Evolutionary conservation across 2,888 invertebrate species (phyloP).

Genomic region (Lingula anatina): DNA sequence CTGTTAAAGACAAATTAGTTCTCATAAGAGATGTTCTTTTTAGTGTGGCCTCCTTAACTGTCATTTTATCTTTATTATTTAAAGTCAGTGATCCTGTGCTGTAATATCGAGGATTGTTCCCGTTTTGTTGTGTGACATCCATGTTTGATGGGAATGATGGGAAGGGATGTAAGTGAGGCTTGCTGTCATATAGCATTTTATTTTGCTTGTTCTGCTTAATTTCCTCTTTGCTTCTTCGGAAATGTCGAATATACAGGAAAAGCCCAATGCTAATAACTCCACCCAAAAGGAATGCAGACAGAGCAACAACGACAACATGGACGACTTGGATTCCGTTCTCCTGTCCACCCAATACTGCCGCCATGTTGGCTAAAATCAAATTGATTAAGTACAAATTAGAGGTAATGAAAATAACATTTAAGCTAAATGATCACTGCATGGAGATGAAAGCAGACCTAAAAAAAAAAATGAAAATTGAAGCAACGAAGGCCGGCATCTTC

Average conservation of each 20-base stretch:
- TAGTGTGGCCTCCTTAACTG: constrained; percentile 19
- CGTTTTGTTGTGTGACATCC: constrained; percentile 7
- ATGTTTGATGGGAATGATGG: constrained; percentile 11
- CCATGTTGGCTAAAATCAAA: too few relatives aligned
- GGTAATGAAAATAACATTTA: too few relatives aligned
- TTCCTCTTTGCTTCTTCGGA: constrained; percentile 6
- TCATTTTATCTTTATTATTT: constrained; percentile 17
- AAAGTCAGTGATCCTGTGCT: constrained; percentile 12
- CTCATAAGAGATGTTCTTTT: constrained; percentile 14
- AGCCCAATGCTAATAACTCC: constrained; percentile 20
- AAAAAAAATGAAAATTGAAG: too few relatives aligned
- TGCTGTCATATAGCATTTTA: constrained; percentile 1
- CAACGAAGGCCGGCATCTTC: too few relatives aligned
- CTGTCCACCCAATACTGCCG: too few relatives aligned
- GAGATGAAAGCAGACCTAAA: too few relatives aligned
- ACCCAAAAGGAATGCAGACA: constrained; percentile 23
- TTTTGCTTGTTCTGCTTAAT: constrained; percentile 10
- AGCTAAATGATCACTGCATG: too few relatives aligned
- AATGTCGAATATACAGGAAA: constrained; percentile 18
- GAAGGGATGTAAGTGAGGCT: constrained; percentile 6
- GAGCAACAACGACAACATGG: constrained; percentile 22
- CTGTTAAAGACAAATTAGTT: too few relatives aligned
- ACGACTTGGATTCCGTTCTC: constrained; percentile 7
- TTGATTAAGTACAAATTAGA: too few relatives aligned
- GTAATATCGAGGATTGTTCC: constrained; percentile 7